Percentiles rank a stretch among this genome's conserved stretches.
phyloP scores from a whole-genome alignment of 2,113 vertebrate species.

The Mormyrus iriodes region DNA sequence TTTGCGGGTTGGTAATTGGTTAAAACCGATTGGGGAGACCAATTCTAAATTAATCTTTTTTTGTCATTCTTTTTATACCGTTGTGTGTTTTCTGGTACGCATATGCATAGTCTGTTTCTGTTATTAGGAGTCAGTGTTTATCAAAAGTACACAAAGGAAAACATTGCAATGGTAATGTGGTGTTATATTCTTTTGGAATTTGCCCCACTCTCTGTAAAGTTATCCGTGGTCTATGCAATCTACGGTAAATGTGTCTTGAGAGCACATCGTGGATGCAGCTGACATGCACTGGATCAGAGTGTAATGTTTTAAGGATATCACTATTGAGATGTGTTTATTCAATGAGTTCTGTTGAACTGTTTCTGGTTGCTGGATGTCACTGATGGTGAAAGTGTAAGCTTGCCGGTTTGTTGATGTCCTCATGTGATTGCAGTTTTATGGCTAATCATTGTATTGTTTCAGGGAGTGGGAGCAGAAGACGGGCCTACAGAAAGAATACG shows the following conservation, averaged over 20 bases:
- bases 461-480: background rate
- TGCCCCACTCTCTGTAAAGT: background rate
- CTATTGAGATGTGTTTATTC: background rate
- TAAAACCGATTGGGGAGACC: background rate
- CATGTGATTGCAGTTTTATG: background rate
- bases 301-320: background rate
- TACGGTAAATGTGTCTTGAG: background rate
- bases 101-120: background rate
- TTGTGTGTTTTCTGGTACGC: background rate
- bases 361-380: background rate
- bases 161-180: background rate
- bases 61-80: background rate
- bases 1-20: background rate
- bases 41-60: background rate
- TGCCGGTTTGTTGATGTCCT: no score
- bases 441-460: background rate
- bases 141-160: background rate
- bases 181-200: background rate
- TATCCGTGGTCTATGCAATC: background rate
- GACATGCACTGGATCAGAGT: background rate
- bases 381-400: background rate
- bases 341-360: background rate
- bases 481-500: no score
- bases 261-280: background rate
- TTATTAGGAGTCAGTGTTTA: background rate